Base-by-base conservation (phyloP, 2,797 vertebrate species). In the Rhadinocentrus ornatus region DNA sequence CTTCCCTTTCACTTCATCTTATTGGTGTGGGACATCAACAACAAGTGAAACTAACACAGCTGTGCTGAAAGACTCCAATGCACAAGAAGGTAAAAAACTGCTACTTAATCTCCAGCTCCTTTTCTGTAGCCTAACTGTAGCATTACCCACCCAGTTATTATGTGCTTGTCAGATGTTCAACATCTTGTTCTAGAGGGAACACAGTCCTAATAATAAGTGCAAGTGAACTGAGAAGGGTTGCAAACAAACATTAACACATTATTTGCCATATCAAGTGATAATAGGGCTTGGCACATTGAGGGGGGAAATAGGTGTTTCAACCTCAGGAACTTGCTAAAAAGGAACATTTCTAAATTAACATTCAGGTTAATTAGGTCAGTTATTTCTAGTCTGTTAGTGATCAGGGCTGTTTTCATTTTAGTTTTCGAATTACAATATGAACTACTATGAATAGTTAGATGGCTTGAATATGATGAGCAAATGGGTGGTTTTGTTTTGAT, bases 1-100 rank as follows among this genome's bases (percentile, higher is more conserved):
- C 86, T 99, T 99, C 69, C 97, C 95, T 31, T 96, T 97, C 68
- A 97, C 96, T 1, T 91, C 93, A 20, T 96, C 96, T 0, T 98
- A 97, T 66, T 99, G 97, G 97, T 94, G 95, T 67, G 96, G 96
- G 0, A 95, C 94, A 9, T 57, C 92, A 50, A 62, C 86, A 1
- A 86, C 78, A 31, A 27, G 67, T 1, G 78, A 89, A 22, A 82
- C 71, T 31, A 88, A 86, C 60, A 89, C 91, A 0, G 56, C 58
- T 67, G 50, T 81, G 64, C 83, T 90, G 62, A 90, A 87, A 50
- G 89, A 94, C 57, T 91, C 93, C 20, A 81, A 61, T 3, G 52
- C 71, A 24, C 89, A 88, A 8, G 83, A 78, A 1, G 92, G 94
- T 95, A 48, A 48, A 0, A 93, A 88, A 66, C 20, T 60, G 5